A percentile compares a stretch with the other conserved stretches of the same genome.
Evolutionary conservation across 2,888 invertebrate species (phyloP).

Genomic region (Dexiosoma caninum): DNA sequence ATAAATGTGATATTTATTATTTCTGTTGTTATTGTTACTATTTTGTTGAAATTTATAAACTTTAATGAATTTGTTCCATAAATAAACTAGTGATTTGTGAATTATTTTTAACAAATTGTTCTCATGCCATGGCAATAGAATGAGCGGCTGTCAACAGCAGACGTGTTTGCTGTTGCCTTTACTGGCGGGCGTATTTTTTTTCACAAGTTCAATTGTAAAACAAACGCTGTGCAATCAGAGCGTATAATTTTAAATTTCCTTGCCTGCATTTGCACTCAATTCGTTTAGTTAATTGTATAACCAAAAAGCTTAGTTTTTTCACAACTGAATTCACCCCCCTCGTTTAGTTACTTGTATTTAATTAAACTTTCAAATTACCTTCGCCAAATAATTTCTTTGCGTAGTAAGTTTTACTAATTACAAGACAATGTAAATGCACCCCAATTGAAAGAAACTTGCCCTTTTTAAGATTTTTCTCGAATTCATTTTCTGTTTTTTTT

Average conservation of each 20-base stretch:
- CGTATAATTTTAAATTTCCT: too few relatives aligned
- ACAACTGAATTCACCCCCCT: too few relatives aligned
- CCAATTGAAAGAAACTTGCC: neutral
- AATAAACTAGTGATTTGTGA: constrained; percentile 29
- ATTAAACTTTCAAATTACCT: constrained; percentile 5
- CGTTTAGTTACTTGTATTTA: neutral
- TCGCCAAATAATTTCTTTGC: neutral
- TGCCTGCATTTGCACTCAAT: too few relatives aligned
- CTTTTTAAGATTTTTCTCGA: neutral
- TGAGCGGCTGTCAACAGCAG: constrained; percentile 21
- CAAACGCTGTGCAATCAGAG: too few relatives aligned
- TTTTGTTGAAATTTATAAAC: too few relatives aligned
- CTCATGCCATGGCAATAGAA: neutral
- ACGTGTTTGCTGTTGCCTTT: too few relatives aligned
- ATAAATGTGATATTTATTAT: neutral
- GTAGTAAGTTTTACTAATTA: neutral
- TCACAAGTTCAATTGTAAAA: too few relatives aligned
- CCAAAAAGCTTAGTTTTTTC: too few relatives aligned
- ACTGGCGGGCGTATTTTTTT: neutral
- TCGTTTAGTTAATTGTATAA: too few relatives aligned
- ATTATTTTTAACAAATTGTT: constrained; percentile 21
- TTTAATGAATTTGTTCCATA: too few relatives aligned
- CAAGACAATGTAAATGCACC: constrained; percentile 17
- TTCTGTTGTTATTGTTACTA: too few relatives aligned
- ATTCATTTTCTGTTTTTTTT: neutral